Conservation (phyloP, 2,113 vertebrate species). For the Columba livia region DNA sequence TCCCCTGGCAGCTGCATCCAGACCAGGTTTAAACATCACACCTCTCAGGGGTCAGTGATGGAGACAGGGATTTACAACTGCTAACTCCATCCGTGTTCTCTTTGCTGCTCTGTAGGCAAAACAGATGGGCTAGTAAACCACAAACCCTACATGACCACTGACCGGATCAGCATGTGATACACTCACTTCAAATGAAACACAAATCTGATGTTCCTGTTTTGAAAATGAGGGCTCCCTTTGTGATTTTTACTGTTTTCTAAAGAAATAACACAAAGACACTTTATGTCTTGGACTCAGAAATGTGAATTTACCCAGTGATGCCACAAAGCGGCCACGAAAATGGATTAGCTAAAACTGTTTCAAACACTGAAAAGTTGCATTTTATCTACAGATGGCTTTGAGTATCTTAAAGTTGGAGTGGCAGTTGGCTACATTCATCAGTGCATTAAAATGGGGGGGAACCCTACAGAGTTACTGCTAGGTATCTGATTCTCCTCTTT, state of each 20-base stretch:
- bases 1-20: not conserved
- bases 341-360: not conserved
- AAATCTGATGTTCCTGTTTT: not conserved
- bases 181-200: not conserved
- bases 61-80: not conserved
- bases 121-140: not conserved
- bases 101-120: not conserved
- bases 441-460: not conserved
- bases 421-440: not conserved
- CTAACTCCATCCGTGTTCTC: fast-evolving
- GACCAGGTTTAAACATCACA: not conserved
- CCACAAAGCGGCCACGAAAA: not conserved
- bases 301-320: not conserved
- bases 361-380: not conserved
- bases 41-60: fast-evolving
- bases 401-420: not conserved
- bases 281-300: not conserved
- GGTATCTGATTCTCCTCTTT: not conserved
- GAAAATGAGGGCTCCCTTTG: not conserved
- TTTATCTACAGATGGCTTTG: not conserved
- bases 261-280: not conserved
- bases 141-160: not conserved
- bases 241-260: not conserved
- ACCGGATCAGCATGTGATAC: not conserved
- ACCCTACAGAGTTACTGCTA: not conserved